Evolutionary conservation across 2,113 vertebrate genomes (phyloP), one percentile per base, ranked within the genome.

Genomic region (Brachionichthys hirsutus): DNA sequence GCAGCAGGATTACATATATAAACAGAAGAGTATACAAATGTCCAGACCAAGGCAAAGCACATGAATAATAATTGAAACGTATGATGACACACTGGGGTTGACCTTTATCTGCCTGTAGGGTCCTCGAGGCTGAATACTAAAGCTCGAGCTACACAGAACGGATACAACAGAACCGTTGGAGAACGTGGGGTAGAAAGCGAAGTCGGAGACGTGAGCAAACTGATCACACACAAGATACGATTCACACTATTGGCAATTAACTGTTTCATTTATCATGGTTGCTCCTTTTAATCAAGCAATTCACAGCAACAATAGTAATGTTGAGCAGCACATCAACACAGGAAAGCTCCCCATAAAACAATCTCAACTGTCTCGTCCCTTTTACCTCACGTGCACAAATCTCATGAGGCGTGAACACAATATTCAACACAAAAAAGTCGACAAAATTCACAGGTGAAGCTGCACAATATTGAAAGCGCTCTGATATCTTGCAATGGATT

Each of bases 1-100:
- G 94, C 94, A 94, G 94, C 94, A 94, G 87, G 93, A 95, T 95
- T 97, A 98, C 95, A 97, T 95, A 96, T 96, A 98, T 93, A 98
- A 94, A 94, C 94, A 94, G 93, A 90, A 89, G 91, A 94, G 93
- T 96, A 97, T 96, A 98, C 95, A 98, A 98, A 98, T 95, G 93
- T 94, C 91, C 93, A 93, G 93, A 95, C 92, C 93, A 96, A 97
- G 95, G 94, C 94, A 98, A 98, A 96, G 93, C 94, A 98, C 94
- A 94, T 89, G 78, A 87, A 84, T 90, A 89, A 92, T 90, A 90
- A 80, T 91, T 93, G 92, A 87, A 79, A 90, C 93, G 93, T 93
- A 93, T 80, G 74, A 77, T 70, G 84, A 90, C 83, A 88, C 85
- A 70, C 73, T 70, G 75, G 80, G 80, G 69, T 85, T 87, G 77